Conservation (phyloP, 2,797 vertebrate genomes). For the Spondyliosoma cantharus region DNA sequence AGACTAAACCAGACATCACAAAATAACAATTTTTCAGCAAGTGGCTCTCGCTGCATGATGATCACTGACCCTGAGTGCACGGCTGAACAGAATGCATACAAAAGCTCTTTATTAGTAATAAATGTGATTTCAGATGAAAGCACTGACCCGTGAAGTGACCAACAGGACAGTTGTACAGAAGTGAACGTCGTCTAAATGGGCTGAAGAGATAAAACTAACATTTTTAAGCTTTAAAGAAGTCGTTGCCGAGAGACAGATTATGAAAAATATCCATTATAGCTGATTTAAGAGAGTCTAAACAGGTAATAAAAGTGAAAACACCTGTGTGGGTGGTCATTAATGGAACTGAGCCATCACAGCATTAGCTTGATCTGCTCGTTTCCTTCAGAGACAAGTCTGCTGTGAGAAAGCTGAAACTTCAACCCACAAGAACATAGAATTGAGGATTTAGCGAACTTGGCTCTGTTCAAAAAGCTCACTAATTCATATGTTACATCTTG, state of each 20-base stretch:
- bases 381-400: background rate
- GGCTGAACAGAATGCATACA: slow-evolving; percentile 29
- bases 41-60: slow-evolving; percentile 2
- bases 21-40: slow-evolving; percentile 29
- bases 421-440: background rate
- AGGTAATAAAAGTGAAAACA: background rate
- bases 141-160: slow-evolving; percentile 3
- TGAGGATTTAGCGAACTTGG: background rate
- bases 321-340: background rate
- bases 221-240: background rate
- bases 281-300: background rate
- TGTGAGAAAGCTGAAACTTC: background rate
- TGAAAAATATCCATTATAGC: background rate
- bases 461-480: background rate
- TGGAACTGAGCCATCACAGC: background rate
- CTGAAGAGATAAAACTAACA: background rate
- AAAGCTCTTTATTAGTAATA: slow-evolving; percentile 18
- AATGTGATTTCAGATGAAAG: slow-evolving; percentile 27
- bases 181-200: slow-evolving; percentile 1
- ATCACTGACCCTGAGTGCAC: slow-evolving; percentile 50
- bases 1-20: slow-evolving; percentile 29
- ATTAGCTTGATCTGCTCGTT: background rate
- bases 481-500: background rate
- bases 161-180: background rate
- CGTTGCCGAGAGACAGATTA: background rate